phyloP scores from a whole-genome alignment of 1,140 invertebrate species.

The Apis dorsata region DNA sequence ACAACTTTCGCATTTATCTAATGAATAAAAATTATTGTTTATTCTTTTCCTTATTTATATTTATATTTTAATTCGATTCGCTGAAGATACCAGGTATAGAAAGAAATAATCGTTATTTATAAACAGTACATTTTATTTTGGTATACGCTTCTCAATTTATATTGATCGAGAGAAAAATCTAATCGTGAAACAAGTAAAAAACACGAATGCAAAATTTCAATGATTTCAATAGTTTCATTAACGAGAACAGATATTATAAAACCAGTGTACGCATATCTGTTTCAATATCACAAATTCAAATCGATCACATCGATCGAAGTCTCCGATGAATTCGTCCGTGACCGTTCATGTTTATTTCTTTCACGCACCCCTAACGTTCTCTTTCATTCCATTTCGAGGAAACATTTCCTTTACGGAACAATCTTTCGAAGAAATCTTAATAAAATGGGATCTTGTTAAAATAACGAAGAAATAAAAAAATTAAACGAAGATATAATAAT shows the following conservation, averaged over 20 bases:
- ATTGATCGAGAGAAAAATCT: not conserved
- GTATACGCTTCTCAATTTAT: slow-evolving; percentile 6
- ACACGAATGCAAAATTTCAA: not conserved
- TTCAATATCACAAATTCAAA: slow-evolving; percentile 1
- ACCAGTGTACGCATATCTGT: no score
- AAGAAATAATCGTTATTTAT: not conserved
- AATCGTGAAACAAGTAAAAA: slow-evolving; percentile 13
- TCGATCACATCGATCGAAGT: slow-evolving; percentile 6
- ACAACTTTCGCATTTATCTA: no score
- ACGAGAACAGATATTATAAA: not conserved
- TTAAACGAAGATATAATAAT: no score
- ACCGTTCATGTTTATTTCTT: not conserved
- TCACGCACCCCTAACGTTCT: not conserved
- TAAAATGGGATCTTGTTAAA: not conserved
- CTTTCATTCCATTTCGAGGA: not conserved
- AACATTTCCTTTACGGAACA: not conserved
- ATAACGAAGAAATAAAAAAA: not conserved
- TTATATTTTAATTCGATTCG: no score
- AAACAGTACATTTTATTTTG: slow-evolving; percentile 16
- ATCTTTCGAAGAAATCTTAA: not conserved
- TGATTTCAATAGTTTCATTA: not conserved
- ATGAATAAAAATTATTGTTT: not conserved
- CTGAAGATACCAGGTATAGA: not conserved
- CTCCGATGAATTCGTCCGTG: slow-evolving; percentile 1
- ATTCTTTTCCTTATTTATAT: not conserved